Evolutionary conservation across 2,888 invertebrate species (phyloP).

Genomic region (Pilophorus perplexus): DNA sequence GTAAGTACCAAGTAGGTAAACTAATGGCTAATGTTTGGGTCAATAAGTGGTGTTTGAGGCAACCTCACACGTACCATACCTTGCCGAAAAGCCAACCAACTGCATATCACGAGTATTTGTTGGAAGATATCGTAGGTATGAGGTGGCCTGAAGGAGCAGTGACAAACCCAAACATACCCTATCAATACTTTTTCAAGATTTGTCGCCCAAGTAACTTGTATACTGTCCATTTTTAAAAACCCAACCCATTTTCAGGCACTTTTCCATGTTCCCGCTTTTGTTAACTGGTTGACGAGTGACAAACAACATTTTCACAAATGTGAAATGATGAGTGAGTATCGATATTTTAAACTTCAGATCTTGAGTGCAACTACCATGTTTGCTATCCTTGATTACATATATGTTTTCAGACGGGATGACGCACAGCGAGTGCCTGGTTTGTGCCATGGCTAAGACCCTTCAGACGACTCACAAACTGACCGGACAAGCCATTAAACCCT

Average conservation of each 20-base stretch:
- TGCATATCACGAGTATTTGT: no score
- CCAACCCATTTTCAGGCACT: slow-evolving; percentile 57
- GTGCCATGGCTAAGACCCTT: slow-evolving; percentile 78
- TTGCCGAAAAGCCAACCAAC: no score
- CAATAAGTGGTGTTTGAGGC: no score
- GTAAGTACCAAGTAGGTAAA: no score
- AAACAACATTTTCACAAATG: slow-evolving; percentile 69
- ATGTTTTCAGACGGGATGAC: slow-evolving; percentile 53
- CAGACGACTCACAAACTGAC: slow-evolving; percentile 55
- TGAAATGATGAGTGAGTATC: slow-evolving; percentile 65
- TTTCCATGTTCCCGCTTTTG: slow-evolving; percentile 83
- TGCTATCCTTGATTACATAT: not conserved
- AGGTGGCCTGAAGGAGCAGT: no score
- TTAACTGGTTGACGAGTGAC: slow-evolving; percentile 82
- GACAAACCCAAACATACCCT: no score
- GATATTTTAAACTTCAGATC: not conserved
- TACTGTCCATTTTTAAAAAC: not conserved
- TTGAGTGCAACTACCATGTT: not conserved
- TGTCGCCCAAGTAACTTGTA: not conserved
- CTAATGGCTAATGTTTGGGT: no score
- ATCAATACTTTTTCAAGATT: no score
- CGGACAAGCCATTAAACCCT: slow-evolving; percentile 67
- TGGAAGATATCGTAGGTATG: no score
- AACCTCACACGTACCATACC: no score
- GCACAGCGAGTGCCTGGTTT: slow-evolving; percentile 73